These are phyloP conservation scores for Parotocinclus haroldoi DNA, from an alignment of 2,797 vertebrate genomes.

Conservation along the genomic window DNA sequence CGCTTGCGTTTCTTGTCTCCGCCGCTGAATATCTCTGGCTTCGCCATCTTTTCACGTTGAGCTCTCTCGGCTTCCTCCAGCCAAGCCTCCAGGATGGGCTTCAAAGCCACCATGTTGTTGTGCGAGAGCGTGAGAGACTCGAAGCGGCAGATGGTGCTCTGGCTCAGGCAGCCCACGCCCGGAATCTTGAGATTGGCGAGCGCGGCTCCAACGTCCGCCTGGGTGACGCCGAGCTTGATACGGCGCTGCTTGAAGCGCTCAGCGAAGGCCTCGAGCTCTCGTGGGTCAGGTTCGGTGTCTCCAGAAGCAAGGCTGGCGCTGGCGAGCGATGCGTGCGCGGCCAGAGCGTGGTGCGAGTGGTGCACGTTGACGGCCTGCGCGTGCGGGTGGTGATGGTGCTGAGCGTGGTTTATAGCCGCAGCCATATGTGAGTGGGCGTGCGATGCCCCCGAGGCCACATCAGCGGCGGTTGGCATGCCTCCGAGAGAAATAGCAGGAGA, in stretches of 20 bases:
- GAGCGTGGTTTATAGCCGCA: slow-evolving; percentile 83
- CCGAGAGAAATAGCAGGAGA: slow-evolving; percentile 73
- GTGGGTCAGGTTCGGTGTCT: slow-evolving; percentile 84
- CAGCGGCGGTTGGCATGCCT: slow-evolving; percentile 79
- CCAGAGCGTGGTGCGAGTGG: slow-evolving; percentile 80
- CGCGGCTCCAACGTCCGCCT: slow-evolving; percentile 86
- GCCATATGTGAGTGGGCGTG: slow-evolving; percentile 87
- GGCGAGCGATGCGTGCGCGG: slow-evolving; percentile 75
- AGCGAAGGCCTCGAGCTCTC: slow-evolving; percentile 89
- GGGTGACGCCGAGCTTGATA: slow-evolving; percentile 89
- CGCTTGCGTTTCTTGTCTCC: slow-evolving; percentile 89
- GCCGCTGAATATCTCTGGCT: slow-evolving; percentile 84
- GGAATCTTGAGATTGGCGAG: slow-evolving; percentile 91
- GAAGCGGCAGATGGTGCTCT: slow-evolving; percentile 92
- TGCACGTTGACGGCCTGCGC: slow-evolving; percentile 84
- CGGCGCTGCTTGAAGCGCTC: slow-evolving; percentile 89
- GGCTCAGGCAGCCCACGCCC: slow-evolving; percentile 87
- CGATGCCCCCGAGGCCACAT: slow-evolving; percentile 80
- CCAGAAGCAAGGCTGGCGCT: slow-evolving; percentile 39
- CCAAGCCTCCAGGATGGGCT: slow-evolving; percentile 90
- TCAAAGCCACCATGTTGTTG: slow-evolving; percentile 93
- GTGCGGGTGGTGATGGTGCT: slow-evolving; percentile 75
- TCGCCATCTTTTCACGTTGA: slow-evolving; percentile 87
- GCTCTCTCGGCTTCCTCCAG: slow-evolving; percentile 88
- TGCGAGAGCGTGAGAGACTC: slow-evolving; percentile 91